Conservation (phyloP, 2,888 invertebrate genomes). For the Chrysopilus asiliformis region DNA sequence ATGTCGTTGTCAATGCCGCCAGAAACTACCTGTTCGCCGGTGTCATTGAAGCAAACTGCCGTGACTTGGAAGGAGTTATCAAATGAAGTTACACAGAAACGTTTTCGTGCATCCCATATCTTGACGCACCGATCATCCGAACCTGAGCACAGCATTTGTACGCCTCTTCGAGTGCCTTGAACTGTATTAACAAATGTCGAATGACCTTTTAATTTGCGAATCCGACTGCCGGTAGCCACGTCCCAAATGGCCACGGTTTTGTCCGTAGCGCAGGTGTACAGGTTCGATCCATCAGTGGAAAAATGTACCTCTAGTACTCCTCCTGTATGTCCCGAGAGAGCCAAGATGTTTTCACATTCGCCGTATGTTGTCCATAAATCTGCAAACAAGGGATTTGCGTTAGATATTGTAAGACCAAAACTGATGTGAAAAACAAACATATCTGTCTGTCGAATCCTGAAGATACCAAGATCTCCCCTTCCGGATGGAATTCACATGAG, state of each 20-base stretch:
- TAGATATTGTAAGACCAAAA: background rate
- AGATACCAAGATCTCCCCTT: slow-evolving; percentile 87
- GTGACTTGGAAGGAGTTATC: slow-evolving; percentile 68
- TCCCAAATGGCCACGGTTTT: slow-evolving; percentile 95
- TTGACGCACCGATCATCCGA: slow-evolving; percentile 90
- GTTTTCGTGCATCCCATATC: slow-evolving; percentile 85
- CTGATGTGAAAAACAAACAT: slow-evolving; percentile 45
- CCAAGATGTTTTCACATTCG: slow-evolving; percentile 93
- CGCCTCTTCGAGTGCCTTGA: slow-evolving; percentile 62
- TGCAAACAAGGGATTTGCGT: slow-evolving; percentile 29
- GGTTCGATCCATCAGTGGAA: slow-evolving; percentile 66
- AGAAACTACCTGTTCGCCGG: slow-evolving; percentile 85
- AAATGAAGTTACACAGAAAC: slow-evolving; percentile 59
- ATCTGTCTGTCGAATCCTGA: slow-evolving; percentile 92
- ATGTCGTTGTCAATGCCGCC: slow-evolving; percentile 96
- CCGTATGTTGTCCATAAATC: slow-evolving; percentile 95
- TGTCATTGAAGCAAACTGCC: slow-evolving; percentile 86
- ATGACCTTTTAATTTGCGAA: slow-evolving; percentile 82
- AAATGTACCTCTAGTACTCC: slow-evolving; percentile 89
- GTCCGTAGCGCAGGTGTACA: slow-evolving; percentile 90
- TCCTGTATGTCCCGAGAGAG: slow-evolving; percentile 88
- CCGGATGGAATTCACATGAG: slow-evolving; percentile 85
- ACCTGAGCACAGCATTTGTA: slow-evolving; percentile 81
- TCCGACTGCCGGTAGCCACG: slow-evolving; percentile 69
- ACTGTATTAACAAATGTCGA: slow-evolving; percentile 61